Evolutionary conservation across 2,113 vertebrate species (phyloP).

Genomic region (Alouatta palliata): DNA sequence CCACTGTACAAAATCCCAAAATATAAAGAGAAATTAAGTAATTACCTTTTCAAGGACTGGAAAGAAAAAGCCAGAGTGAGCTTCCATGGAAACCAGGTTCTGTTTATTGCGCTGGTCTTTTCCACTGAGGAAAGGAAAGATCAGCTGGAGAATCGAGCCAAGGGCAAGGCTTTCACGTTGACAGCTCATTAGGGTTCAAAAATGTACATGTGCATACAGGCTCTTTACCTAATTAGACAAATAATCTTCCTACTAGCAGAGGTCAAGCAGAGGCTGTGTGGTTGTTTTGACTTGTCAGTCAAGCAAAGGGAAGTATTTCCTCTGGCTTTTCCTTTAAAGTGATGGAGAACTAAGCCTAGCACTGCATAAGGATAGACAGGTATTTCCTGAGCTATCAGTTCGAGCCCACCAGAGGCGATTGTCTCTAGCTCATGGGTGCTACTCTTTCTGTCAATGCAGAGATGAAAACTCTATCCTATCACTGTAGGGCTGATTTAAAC

Average conservation of each 20-base stretch:
- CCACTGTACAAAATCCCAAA: not conserved
- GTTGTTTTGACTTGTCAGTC: not conserved
- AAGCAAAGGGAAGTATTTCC: not conserved
- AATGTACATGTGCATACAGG: not conserved
- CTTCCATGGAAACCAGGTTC: conserved; percentile 57
- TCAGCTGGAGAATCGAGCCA: not conserved
- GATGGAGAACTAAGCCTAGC: not conserved
- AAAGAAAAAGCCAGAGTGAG: conserved; percentile 7
- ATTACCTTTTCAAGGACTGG: conserved; percentile 47
- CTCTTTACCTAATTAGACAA: conserved; percentile 52
- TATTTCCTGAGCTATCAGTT: not conserved
- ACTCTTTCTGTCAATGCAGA: not conserved
- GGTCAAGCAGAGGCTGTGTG: not conserved
- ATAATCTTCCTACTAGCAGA: conserved; percentile 28
- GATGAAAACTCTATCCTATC: rapidly evolving
- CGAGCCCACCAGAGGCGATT: not conserved
- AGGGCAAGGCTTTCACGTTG: not conserved
- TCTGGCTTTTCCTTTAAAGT: not conserved
- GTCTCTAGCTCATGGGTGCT: no score
- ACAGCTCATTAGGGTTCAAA: conserved; percentile 55
- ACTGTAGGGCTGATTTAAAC: rapidly evolving
- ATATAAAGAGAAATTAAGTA: conserved; percentile 52
- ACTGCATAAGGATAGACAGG: rapidly evolving
- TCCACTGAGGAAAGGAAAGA: conserved; percentile 26
- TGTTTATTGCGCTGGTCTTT: conserved; percentile 56